Base-by-base conservation (phyloP, 2,888 invertebrate genomes). In the Proisotoma minuta region DNA sequence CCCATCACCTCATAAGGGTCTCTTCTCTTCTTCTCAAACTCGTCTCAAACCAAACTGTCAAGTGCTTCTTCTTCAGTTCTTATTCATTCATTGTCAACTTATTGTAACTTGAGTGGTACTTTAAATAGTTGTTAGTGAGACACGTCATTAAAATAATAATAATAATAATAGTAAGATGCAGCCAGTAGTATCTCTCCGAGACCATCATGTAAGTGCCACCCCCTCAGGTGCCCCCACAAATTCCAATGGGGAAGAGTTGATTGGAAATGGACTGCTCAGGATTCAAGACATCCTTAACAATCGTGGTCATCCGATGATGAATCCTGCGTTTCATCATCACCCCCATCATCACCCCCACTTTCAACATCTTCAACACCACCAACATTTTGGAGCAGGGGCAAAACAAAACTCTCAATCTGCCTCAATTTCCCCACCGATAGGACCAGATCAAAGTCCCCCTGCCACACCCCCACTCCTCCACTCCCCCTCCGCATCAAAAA, bases 381-480 rank as follows among this genome's bases (percentile, higher is more conserved):
- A 61, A 53, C 62, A 59, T 48, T 53, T 60, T 20, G 59, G 59
- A 24, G 58, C 34, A 26, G 67, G 67, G 49, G 52, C 65, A 48
- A 8, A 10, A 5, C 40, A 68, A 12, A 72, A 70, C 27, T 66
- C 69, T 53, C 71, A 73, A 56, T 20, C 63, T n/a, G 62, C 66
- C 18, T 48, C 73, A 1, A 72, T 73, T 43, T 72, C 72, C 28
- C 73, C 73, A 43, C 73, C 73, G 29, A 71, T 71, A 23, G 73
- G 73, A 49, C 59, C 69, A 1, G 73, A 73, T 63, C 73, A 73
- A 54, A 72, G 72, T 65, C 73, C 73, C 34, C 73, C 73, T 22
- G 69, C 69, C 15, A 73, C 72, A 54, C 73, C 73, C 34, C 73
- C 72, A 23, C 61, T 71, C 60, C 60, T 58, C 12, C 71, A 69